Conservation (phyloP, 2,113 vertebrate genomes). For the Spheniscus mendiculus region DNA sequence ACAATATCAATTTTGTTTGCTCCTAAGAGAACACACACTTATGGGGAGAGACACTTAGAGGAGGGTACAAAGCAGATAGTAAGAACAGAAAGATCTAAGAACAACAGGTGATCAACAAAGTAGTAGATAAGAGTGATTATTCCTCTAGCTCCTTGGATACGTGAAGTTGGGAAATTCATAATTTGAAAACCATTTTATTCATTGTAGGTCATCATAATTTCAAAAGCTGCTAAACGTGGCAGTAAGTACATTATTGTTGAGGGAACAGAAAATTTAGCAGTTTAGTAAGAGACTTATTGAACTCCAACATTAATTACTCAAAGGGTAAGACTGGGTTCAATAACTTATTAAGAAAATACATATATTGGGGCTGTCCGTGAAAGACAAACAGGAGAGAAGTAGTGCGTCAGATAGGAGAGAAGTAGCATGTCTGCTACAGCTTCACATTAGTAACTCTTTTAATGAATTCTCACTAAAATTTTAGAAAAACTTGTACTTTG, state of each 20-base stretch:
- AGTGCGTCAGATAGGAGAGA: rapidly evolving
- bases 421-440: not conserved
- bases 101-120: not conserved
- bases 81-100: not conserved
- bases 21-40: not conserved
- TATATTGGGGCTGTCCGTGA: not conserved
- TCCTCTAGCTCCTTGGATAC: not conserved
- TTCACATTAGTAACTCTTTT: not conserved
- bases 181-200: not conserved
- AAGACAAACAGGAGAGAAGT: not conserved
- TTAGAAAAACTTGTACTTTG: not conserved
- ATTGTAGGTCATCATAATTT: not conserved
- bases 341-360: not conserved
- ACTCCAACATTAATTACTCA: not conserved
- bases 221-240: not conserved
- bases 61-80: not conserved
- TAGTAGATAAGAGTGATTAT: not conserved
- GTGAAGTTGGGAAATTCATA: not conserved
- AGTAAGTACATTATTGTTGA: not conserved
- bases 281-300: not conserved
- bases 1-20: not conserved
- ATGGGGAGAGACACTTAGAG: not conserved
- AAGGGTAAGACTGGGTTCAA: not conserved
- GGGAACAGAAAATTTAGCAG: not conserved
- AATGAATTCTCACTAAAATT: not conserved